Conservation (phyloP, 2,888 invertebrate species). For the Phalangium opilio region DNA sequence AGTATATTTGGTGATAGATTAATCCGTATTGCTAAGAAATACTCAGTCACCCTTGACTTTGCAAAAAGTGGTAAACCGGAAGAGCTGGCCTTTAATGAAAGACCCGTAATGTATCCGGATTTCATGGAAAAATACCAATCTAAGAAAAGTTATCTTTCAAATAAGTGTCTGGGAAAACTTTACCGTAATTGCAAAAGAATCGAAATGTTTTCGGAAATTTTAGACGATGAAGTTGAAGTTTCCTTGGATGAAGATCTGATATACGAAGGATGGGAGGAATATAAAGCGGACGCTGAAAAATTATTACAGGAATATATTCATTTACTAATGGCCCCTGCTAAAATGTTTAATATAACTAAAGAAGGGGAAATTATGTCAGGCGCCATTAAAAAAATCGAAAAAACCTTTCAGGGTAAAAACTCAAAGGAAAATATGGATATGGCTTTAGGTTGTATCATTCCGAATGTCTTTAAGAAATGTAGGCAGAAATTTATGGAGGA, state of each 20-base stretch:
- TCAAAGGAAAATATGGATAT: not conserved
- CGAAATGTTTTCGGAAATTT: conserved; percentile 7
- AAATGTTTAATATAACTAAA: conserved; percentile 10
- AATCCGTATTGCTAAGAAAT: conserved; percentile 19
- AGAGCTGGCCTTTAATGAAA: not conserved
- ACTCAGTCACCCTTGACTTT: conserved; percentile 27
- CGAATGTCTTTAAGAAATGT: no score
- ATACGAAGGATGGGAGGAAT: conserved; percentile 7
- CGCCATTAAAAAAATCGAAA: conserved; percentile 9
- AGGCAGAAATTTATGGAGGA: no score
- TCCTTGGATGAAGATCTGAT: conserved; percentile 4
- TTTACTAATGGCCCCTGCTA: conserved; percentile 5
- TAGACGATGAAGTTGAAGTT: conserved; percentile 6
- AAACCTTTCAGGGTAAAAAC: conserved; percentile 7
- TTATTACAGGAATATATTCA: conserved; percentile 7
- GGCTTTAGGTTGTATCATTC: no score
- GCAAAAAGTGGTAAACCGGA: conserved; percentile 28
- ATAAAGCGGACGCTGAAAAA: conserved; percentile 8
- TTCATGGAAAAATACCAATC: conserved; percentile 21
- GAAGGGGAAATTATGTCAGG: conserved; percentile 14
- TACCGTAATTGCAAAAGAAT: conserved; percentile 20
- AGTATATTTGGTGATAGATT: conserved; percentile 24
- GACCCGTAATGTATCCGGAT: conserved; percentile 17
- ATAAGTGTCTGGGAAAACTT: conserved; percentile 25
- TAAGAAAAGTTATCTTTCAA: conserved; percentile 24